Evolutionary conservation across 2,113 vertebrate species (phyloP).

Genomic region (Ancistrus triradiatus): DNA sequence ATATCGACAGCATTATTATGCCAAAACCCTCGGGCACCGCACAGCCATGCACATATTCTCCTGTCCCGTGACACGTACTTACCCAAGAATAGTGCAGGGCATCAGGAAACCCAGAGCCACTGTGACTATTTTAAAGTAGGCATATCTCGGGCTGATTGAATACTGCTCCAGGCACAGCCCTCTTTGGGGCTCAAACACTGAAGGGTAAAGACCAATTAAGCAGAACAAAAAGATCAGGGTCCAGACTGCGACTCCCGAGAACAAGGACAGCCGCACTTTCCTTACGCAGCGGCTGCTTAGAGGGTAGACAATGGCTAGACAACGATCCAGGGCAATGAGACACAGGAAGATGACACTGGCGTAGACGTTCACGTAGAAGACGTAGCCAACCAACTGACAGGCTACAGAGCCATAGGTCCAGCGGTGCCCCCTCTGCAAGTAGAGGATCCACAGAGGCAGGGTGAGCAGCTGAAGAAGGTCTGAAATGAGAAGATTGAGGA

Average conservation of each 20-base stretch:
- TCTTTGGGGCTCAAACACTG: slow-evolving; percentile 54
- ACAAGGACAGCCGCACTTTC: slow-evolving; percentile 53
- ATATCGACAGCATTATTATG: too few species aligned
- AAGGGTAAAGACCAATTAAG: slow-evolving; percentile 66
- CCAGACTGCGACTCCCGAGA: slow-evolving; percentile 54
- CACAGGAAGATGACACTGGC: slow-evolving; percentile 70
- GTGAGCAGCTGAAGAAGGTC: slow-evolving; percentile 71
- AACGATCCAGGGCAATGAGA: slow-evolving; percentile 70
- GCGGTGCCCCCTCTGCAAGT: slow-evolving; percentile 53
- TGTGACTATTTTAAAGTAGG: slow-evolving; percentile 62
- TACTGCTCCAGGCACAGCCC: slow-evolving; percentile 64
- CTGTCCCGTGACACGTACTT: slow-evolving; percentile 32
- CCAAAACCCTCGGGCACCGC: too few species aligned
- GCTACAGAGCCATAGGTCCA: slow-evolving; percentile 53
- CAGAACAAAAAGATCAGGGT: slow-evolving; percentile 68
- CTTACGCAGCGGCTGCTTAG: slow-evolving; percentile 62
- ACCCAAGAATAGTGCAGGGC: slow-evolving; percentile 68
- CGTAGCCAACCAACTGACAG: slow-evolving; percentile 63
- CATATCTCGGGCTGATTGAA: slow-evolving; percentile 53
- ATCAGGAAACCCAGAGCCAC: slow-evolving; percentile 64
- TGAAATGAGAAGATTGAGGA: slow-evolving; percentile 70
- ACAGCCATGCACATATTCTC: too few species aligned
- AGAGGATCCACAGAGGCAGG: slow-evolving; percentile 71
- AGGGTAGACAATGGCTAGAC: slow-evolving; percentile 67
- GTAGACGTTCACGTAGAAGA: slow-evolving; percentile 71